Evolutionary conservation across 2,113 vertebrate genomes (phyloP), one percentile per base, ranked within the genome.

Genomic region (Pituophis catenifer): DNA sequence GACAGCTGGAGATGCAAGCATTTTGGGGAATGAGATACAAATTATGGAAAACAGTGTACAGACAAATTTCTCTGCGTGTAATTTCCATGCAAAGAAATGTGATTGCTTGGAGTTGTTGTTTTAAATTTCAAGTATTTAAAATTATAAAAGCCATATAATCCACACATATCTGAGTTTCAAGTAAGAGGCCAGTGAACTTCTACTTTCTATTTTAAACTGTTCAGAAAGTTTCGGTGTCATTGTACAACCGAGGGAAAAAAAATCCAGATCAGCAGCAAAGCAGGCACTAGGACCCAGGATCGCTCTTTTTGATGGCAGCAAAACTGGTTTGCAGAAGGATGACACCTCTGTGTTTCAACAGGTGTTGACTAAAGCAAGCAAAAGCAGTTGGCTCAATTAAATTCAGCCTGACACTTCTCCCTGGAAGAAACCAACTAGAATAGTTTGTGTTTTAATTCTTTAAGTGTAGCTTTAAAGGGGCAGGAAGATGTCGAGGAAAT

Each of bases 231-330:
- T 87, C 50, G 44, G 55, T 65, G 12, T 53, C 53, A 3, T 33
- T 65, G 5, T 87, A 65, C n/a, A 90, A 8, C 29, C 15, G 5
- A 53, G 89, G 57, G 54, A 44, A 21, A 3, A 57, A 59, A 24
- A 58, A 53, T 87, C 89, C 57, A 87, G 48, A 6, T 65, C 13
- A 21, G 29, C 21, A 90, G 7, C 23, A 93, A 50, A n/a, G 91
- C 88, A 96, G 96, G 95, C 89, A 97, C 93, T 96, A 96, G 97
- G 97, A 97, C 91, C 96, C 44, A 92, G 95, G 3, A 55, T 53
- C n/a, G 26, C 59, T 91, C 87, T 92, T 94, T 93, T 95, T 91
- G 89, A 92, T 86, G 81, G 88, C 53, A 57, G 92, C 89, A 95
- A 93, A 94, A 95, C 95, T 52, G 90, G 91, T 93, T 96, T 96